A percentile compares a stretch with the other conserved stretches of the same genome.
Conservation (phyloP, 2,113 vertebrate species). For the Albula glossodonta region DNA sequence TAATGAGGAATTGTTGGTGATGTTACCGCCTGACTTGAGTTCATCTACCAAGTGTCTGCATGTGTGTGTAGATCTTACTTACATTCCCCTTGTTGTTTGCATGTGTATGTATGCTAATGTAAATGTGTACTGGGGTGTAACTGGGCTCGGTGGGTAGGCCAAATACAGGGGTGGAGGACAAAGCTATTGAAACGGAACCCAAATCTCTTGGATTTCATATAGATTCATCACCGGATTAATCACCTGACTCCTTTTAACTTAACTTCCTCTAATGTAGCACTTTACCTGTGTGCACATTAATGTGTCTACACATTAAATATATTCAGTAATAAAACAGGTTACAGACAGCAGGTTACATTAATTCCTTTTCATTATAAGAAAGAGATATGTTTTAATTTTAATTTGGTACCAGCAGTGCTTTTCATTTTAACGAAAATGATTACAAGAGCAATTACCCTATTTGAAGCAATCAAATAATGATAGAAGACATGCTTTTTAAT, state of each 20-base stretch:
- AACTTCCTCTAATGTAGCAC: not conserved
- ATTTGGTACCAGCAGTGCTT: not conserved
- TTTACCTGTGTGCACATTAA: not conserved
- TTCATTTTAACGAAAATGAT: not conserved
- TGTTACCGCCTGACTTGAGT: not conserved
- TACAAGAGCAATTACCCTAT: not conserved
- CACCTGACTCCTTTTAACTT: not conserved
- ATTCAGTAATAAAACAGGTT: not conserved
- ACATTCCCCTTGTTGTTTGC: not conserved
- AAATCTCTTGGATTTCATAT: not conserved
- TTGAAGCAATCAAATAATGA: not conserved
- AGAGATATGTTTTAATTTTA: not conserved
- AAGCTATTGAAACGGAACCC: not conserved
- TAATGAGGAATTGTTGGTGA: not conserved
- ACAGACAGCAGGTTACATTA: not conserved
- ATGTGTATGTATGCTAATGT: not conserved
- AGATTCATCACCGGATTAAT: not conserved
- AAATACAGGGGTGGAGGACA: not conserved
- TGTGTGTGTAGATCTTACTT: not conserved
- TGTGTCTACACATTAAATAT: not conserved
- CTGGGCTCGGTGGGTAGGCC: not conserved
- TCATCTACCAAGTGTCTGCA: not conserved
- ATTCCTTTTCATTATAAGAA: not conserved
- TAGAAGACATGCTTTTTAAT: not conserved
- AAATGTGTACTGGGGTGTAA: not conserved